Evolutionary conservation across 30 jellyfish, hydroid and myxozoan genomes (phyloP), one percentile per base, ranked within the genome.

Genomic region (Hydra vulgaris): DNA sequence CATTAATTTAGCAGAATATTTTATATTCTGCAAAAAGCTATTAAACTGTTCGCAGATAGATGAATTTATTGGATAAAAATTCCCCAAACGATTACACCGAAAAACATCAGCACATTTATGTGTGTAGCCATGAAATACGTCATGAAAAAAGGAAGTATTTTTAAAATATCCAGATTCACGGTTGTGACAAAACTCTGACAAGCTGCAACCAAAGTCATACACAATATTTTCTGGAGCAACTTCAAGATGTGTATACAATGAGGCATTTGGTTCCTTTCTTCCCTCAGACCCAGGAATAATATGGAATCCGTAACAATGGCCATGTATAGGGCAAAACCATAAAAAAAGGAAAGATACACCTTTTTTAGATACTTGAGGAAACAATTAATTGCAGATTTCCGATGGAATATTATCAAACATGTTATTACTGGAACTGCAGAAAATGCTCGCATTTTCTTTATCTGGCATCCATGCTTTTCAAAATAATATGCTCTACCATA

Each of bases 21-120:
- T 73, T 0, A 73, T 0, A 0, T 73, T 73, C 18, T 73, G 77
- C 17, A 73, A 21, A 0, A 73, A 73, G 0, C 66, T 21, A 55
- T 73, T 73, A 0, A 73, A 73, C 66, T 73, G 81, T 21, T 73
- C 75, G 53, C 81, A 73, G 15, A 73, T 73, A 0, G 81, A 73
- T 0, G 81, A 12, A 26, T 73, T 73, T 0, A 73, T 0, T 0
- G 81, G 67, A 21, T 73, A 0, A 23, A 0, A 73, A 21, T 66
- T 55, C 0, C 1, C 0, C 1, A 73, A 26, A 0, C 3, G 25
- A 0, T 73, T 26, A 0, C 61, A 73, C 0, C 66, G 0, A 55
- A 73, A 73, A 21, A 55, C 77, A 0, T 52, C 1, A 0, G 81
- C 27, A 55, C 81, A 73, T 0, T 0, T 0, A 0, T 73, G 77